Percentiles rank a stretch among this genome's conserved stretches.
Evolutionary conservation across 2,113 vertebrate genomes (phyloP).

Genomic region (Ploceus nigricollis): DNA sequence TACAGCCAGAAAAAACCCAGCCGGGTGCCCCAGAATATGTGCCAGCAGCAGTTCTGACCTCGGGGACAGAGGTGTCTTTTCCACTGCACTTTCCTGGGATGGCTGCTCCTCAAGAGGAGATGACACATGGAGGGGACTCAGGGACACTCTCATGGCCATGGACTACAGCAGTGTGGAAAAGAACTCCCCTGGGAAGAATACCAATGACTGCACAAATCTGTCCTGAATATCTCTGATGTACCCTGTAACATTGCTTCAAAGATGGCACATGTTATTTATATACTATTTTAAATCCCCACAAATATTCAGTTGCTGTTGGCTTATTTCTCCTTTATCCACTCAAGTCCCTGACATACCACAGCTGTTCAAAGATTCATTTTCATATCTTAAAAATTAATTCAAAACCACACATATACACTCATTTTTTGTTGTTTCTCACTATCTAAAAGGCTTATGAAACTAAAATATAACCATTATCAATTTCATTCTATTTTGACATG

Average conservation of each 20-base stretch:
- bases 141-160: neutral
- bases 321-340: neutral
- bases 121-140: rapidly evolving
- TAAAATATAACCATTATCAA: neutral
- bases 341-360: neutral
- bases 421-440: neutral
- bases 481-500: neutral
- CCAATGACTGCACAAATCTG: neutral
- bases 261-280: neutral
- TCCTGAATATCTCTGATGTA: neutral
- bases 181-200: neutral
- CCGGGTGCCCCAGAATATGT: neutral
- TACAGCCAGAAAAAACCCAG: neutral
- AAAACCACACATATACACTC: neutral
- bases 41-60: neutral
- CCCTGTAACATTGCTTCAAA: neutral
- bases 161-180: neutral
- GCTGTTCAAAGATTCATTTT: neutral
- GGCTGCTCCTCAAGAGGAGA: neutral
- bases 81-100: neutral
- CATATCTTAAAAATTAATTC: neutral
- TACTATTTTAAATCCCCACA: neutral
- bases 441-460: neutral
- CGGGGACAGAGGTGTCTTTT: neutral
- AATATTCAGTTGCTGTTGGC: neutral